Base-by-base conservation (phyloP, 1,140 invertebrate genomes). In the Drosophila repleta region DNA sequence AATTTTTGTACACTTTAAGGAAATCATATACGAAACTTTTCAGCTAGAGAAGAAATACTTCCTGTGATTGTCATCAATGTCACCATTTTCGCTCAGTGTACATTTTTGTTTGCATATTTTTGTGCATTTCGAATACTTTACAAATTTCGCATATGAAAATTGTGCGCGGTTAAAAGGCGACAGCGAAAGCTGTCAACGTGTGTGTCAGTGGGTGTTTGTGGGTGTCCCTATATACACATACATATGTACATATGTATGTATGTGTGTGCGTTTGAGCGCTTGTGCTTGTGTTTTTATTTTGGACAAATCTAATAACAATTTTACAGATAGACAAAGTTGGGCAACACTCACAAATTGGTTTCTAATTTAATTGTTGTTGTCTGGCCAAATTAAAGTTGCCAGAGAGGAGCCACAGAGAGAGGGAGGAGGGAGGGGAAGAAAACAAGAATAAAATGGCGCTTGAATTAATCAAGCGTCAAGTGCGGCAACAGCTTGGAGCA, bases 81-180 rank as follows among this genome's bases (percentile, higher is more conserved):
- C n/a, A n/a, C n/a, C 29, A 32, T 41, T 60, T 72, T 55, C 39
- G 55, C 24, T 32, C 39, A 67, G 69, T 72, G 69, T 61, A 37
- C 0, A 45, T 43, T 43, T 62, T 62, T 49, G 26, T 48, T 73
- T 62, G 71, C 83, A 88, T 85, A 85, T 78, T 85, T 85, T 69
- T 68, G 75, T 65, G 17, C 75, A 72, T 79, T 76, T 87, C 71
- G 83, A 88, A 73, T 88, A 79, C 75, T 87, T 88, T 78, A 83
- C 79, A 69, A 80, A 88, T 88, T 87, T 85, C 39, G 82, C 82
- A 87, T 87, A 87, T 88, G 83, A 87, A 87, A 88, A 88, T 88
- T 78, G 74, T 79, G 73, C 66, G 82, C 82, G 82, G 78, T 88
- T 87, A 87, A 87, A 78, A 79, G 74, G 82, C 83, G 75, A 73